Evolutionary conservation across 2,113 vertebrate species (phyloP).

Genomic region (Andinoacara biseriatus): DNA sequence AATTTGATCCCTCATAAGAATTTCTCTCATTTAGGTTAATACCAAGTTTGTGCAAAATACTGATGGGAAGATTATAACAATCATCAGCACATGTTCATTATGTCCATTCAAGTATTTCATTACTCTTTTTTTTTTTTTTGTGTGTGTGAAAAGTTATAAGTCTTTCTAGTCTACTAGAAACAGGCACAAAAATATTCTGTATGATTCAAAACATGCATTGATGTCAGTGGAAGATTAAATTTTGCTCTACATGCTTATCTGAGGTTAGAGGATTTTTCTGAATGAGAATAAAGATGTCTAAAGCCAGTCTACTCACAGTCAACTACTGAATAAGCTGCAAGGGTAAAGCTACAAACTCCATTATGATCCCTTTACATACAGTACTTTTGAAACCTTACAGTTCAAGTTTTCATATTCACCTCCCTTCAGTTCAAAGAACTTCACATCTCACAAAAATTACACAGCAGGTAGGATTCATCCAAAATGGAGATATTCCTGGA

Average conservation of each 20-base stretch:
- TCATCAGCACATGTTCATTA: constrained; percentile 29
- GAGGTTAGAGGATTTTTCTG: constrained; percentile 24
- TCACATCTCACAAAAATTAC: constrained; percentile 54
- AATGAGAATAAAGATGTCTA: constrained; percentile 34
- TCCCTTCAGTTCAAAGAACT: constrained; percentile 10
- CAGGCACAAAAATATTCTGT: constrained; percentile 62
- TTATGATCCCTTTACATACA: background rate
- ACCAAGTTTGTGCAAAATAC: constrained; percentile 54
- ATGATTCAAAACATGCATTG: constrained; percentile 67
- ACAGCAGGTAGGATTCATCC: constrained; percentile 32
- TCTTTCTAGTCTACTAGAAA: constrained; percentile 54
- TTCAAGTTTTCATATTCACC: constrained; percentile 60
- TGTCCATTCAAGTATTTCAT: constrained; percentile 53
- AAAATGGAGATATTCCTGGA: constrained; percentile 30
- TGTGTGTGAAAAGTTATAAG: constrained; percentile 35
- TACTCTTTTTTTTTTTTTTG: background rate
- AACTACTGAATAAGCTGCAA: constrained; percentile 37
- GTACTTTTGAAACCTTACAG: background rate
- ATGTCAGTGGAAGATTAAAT: constrained; percentile 39
- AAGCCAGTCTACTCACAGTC: constrained; percentile 40
- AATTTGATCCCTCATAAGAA: constrained; percentile 22
- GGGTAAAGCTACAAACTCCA: constrained; percentile 22
- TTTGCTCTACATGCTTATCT: constrained; percentile 63
- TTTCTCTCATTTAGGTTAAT: constrained; percentile 30
- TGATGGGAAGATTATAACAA: constrained; percentile 40